Conservation (phyloP, 2,113 vertebrate species). For the Girardinichthys multiradiatus region DNA sequence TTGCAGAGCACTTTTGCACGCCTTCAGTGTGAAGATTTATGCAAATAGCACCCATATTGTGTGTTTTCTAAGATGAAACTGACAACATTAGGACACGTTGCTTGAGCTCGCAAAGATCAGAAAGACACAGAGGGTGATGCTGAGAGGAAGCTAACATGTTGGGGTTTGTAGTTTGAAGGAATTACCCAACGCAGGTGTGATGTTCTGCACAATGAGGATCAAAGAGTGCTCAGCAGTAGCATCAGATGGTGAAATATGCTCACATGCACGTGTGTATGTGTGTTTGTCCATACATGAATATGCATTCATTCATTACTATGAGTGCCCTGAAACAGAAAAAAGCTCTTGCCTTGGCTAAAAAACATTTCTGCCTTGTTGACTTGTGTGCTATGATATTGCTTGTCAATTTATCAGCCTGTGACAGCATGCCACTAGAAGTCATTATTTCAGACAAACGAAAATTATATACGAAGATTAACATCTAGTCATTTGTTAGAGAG, state of each 20-base stretch:
- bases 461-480: constrained; percentile 83
- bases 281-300: constrained; percentile 62
- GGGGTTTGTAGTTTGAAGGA: constrained; percentile 50
- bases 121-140: constrained; percentile 56
- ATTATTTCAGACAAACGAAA: constrained; percentile 81
- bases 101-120: constrained; percentile 81
- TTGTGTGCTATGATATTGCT: constrained; percentile 70
- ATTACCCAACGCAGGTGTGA: constrained; percentile 55
- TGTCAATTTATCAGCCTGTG: constrained; percentile 79
- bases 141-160: constrained; percentile 34
- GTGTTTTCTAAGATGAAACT: constrained; percentile 80
- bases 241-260: constrained; percentile 60
- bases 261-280: constrained; percentile 35
- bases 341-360: constrained; percentile 50
- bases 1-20: constrained; percentile 81
- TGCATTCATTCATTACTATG: constrained; percentile 71
- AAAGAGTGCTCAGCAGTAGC: constrained; percentile 43
- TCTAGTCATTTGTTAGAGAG: constrained; percentile 79
- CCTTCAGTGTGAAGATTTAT: constrained; percentile 87
- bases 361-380: constrained; percentile 73
- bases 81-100: constrained; percentile 78
- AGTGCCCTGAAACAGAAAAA: constrained; percentile 55
- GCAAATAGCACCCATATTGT: constrained; percentile 85
- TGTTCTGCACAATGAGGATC: constrained; percentile 52
- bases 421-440: constrained; percentile 78